A percentile compares a stretch with the other conserved stretches of the same genome.
phyloP scores from a whole-genome alignment of 2,797 vertebrate species.

The Orestias chungarensis region DNA sequence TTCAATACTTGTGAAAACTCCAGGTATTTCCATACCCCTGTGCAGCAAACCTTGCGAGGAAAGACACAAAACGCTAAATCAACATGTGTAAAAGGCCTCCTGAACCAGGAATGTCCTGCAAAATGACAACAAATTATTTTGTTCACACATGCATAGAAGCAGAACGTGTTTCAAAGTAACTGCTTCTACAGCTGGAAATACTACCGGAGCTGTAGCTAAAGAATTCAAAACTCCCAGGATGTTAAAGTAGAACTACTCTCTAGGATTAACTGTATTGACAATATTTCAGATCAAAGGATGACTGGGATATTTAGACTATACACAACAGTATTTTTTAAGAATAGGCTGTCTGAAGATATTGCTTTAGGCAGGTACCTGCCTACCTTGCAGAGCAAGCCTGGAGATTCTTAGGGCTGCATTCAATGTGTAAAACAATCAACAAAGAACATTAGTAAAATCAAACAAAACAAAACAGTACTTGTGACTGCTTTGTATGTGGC shows the following conservation, averaged over 20 bases:
- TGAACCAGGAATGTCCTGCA: background rate
- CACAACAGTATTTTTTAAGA: background rate
- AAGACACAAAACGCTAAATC: too few species aligned
- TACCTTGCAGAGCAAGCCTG: conserved; percentile 1
- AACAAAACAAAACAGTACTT: too few species aligned
- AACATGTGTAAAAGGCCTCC: too few species aligned
- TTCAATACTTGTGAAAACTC: too few species aligned
- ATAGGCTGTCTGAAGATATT: background rate
- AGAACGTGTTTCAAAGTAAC: background rate
- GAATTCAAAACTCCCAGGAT: background rate
- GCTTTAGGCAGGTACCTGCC: background rate
- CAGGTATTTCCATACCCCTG: too few species aligned
- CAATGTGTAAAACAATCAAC: too few species aligned
- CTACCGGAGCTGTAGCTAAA: background rate
- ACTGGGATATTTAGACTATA: background rate
- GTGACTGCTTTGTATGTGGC: background rate
- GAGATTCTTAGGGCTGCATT: background rate
- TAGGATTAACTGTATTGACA: background rate
- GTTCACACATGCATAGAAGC: background rate
- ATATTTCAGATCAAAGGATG: background rate
- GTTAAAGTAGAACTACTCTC: background rate
- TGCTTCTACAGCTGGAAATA: background rate
- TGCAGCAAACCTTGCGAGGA: too few species aligned
- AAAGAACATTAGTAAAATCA: background rate
- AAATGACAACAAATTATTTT: background rate